These are phyloP conservation scores for Polyodon spathula DNA, from an alignment of 2,113 vertebrate genomes.

Conservation along the genomic window DNA sequence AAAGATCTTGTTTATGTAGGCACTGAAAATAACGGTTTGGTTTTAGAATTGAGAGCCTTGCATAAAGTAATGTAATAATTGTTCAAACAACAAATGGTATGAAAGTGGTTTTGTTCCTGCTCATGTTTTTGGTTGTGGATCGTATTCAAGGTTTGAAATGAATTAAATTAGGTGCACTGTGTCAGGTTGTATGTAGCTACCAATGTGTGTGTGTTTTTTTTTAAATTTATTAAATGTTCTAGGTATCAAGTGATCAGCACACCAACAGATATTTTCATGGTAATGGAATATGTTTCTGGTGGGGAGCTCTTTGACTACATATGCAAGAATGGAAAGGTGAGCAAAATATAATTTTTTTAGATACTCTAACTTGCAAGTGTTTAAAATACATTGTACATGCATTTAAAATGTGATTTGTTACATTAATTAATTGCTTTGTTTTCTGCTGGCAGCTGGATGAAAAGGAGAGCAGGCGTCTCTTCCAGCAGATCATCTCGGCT, in stretches of 20 bases:
- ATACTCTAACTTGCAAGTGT: constrained; percentile 1
- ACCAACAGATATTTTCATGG: constrained; percentile 98
- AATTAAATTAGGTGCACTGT: no score
- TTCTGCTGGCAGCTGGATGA: constrained; percentile 74
- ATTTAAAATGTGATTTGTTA: neutral
- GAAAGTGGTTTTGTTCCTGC: no score
- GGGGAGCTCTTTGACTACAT: constrained; percentile 98
- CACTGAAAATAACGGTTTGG: no score
- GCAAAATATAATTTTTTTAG: constrained; percentile 20
- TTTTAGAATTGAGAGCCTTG: no score
- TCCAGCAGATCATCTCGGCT: constrained; percentile 96
- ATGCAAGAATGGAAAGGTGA: constrained; percentile 98
- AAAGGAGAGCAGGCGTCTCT: constrained; percentile 89
- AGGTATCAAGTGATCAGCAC: constrained; percentile 99
- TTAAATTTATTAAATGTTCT: no score
- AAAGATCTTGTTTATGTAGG: no score
- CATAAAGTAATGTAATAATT: no score
- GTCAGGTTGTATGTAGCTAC: neutral
- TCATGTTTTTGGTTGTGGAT: no score
- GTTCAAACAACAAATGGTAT: no score
- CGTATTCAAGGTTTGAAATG: no score
- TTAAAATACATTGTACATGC: neutral
- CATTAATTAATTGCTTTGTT: constrained; percentile 3
- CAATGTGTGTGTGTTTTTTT: constrained; percentile 11
- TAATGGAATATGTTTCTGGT: constrained; percentile 98